Evolutionary conservation across 2,797 vertebrate species (phyloP), one percentile per base, ranked within the genome.

Genomic region (Phyllotis vaccarum): DNA sequence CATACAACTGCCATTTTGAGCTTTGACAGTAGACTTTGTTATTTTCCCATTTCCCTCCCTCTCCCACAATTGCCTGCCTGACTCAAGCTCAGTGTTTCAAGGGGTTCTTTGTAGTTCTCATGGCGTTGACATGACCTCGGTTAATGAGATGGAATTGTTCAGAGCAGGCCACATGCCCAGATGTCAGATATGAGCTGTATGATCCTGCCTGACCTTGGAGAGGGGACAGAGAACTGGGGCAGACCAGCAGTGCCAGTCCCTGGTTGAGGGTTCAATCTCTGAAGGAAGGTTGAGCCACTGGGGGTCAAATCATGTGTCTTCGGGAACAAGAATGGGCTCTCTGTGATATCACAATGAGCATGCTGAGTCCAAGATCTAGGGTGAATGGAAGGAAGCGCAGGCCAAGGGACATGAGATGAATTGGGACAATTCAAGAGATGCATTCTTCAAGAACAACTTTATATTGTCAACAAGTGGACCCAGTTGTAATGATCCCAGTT

Each of bases 351-450:
- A 24, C 97, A 98, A 97, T 95, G 97, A 52, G 64, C 75, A 52
- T 86, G 95, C 94, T 98, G 97, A 98, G 95, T 54, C 91, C 80
- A 86, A 86, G 97, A 97, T 95, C 96, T 89, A 91, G 93, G 62
- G 94, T 96, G 96, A 96, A 43, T 75, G 13, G 70, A 83, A 72
- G 13, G 70, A 80, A 72, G 89, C 89, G 70, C 27, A 11, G 90
- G 83, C 95, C 92, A 85, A 89, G 91, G 81, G 95, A 79, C 96
- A 58, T 58, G 91, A 40, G 93, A 96, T 82, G 89, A 96, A 96
- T 37, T 49, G 85, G 94, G 94, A 85, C 78, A 74, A 83, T 92
- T 97, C 90, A 97, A 96, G 96, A 88, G 86, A 76, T 5, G 17
- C 94, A 93, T 96, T 97, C 93, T 86, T 93, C 86, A 52, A 29